These are phyloP conservation scores for Acestrorhynchus altus DNA, from an alignment of 2,797 vertebrate genomes.

Conservation along the genomic window DNA sequence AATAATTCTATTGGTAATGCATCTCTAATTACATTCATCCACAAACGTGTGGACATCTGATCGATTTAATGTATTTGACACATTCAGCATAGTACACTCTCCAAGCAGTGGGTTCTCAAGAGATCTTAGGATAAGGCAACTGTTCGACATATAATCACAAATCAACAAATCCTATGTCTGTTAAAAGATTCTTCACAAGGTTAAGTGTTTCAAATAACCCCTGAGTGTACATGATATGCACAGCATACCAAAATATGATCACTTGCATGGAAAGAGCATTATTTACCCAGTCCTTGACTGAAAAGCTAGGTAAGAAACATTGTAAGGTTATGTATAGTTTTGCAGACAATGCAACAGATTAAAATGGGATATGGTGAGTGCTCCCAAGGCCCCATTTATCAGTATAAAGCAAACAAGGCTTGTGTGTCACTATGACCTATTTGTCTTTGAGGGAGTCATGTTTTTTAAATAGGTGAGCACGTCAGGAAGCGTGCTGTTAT, in stretches of 20 bases:
- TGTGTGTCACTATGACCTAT: slow-evolving; percentile 63
- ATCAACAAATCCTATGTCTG: no score
- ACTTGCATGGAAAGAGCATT: slow-evolving; percentile 6
- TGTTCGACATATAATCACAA: no score
- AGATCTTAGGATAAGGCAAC: no score
- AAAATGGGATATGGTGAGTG: slow-evolving; percentile 27
- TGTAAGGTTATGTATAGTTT: slow-evolving; percentile 8
- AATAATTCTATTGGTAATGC: no score
- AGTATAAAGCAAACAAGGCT: slow-evolving; percentile 41
- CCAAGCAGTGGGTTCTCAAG: no score
- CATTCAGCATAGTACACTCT: no score
- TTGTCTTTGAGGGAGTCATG: slow-evolving; percentile 49
- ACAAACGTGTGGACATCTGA: no score
- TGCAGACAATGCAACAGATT: slow-evolving; percentile 48
- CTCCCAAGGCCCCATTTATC: slow-evolving; percentile 25
- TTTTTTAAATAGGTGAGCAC: slow-evolving; percentile 58
- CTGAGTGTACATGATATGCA: background rate
- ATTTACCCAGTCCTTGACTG: slow-evolving; percentile 1
- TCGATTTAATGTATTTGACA: no score
- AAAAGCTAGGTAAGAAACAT: background rate
- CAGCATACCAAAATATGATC: background rate
- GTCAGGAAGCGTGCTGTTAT: slow-evolving; percentile 67
- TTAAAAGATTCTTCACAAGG: no score
- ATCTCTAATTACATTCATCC: no score
- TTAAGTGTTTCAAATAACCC: no score